Evolutionary conservation across 1,140 invertebrate genomes (phyloP).

Genomic region (Zaprionus nigranus): DNA sequence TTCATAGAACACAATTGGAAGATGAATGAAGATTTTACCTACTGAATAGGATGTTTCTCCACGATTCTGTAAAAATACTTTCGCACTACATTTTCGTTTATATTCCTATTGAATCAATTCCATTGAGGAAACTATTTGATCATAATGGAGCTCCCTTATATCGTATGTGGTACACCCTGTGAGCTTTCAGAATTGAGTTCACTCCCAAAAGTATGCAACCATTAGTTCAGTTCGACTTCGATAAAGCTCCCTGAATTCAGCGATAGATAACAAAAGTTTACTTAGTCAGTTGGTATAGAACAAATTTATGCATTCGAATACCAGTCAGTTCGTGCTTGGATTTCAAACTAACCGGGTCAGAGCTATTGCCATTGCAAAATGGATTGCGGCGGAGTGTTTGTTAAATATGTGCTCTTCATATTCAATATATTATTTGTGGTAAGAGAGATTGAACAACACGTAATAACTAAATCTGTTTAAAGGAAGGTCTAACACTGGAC

Average conservation of each 20-base stretch:
- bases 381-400: slow-evolving; percentile 90
- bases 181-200: not conserved
- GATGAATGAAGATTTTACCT: too few relatives aligned
- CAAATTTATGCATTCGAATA: not conserved
- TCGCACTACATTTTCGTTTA: not conserved
- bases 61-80: not conserved
- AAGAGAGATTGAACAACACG: slow-evolving; percentile 81
- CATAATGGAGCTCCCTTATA: not conserved
- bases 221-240: not conserved
- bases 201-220: slow-evolving; percentile 35
- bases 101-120: not conserved
- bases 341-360: not conserved
- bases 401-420: slow-evolving; percentile 93
- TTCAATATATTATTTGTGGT: slow-evolving; percentile 94
- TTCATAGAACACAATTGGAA: not conserved
- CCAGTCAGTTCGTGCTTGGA: slow-evolving; percentile 10
- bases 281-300: not conserved
- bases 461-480: not conserved
- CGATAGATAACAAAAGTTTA: slow-evolving; percentile 18
- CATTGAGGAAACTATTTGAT: not conserved
- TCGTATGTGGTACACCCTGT: too few relatives aligned
- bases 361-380: slow-evolving; percentile 35
- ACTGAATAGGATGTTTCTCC: not conserved
- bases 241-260: slow-evolving; percentile 7
- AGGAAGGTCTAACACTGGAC: not conserved